A percentile compares a stretch with the other conserved stretches of the same genome.
These are phyloP conservation scores for Hypomecis atomaria DNA, from an alignment of 2,888 invertebrate genomes.

Conservation along the genomic window DNA sequence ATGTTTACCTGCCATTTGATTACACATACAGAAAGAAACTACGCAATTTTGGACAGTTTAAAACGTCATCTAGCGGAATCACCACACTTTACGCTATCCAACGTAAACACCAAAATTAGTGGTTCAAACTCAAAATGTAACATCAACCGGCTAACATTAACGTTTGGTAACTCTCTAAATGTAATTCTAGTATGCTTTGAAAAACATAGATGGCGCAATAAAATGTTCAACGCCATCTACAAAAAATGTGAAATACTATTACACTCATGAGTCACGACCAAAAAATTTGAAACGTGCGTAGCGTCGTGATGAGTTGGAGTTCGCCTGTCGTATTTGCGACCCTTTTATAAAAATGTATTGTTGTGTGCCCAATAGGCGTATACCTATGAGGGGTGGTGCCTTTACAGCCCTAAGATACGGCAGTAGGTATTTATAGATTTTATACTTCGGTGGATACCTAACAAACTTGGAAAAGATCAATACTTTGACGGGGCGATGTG, in stretches of 20 bases:
- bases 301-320: neutral
- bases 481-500: slow-evolving; percentile 10
- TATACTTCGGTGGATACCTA: slow-evolving; percentile 26
- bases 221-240: slow-evolving; percentile 57
- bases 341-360: slow-evolving; percentile 32
- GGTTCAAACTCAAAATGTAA: no score
- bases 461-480: slow-evolving; percentile 25
- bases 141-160: neutral
- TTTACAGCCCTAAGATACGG: slow-evolving; percentile 50
- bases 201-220: slow-evolving; percentile 51
- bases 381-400: slow-evolving; percentile 66
- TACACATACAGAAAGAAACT: no score
- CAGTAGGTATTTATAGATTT: slow-evolving; percentile 51
- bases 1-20: no score
- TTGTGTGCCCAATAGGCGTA: slow-evolving; percentile 57
- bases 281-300: slow-evolving; percentile 16
- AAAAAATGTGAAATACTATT: slow-evolving; percentile 28
- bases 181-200: slow-evolving; percentile 17
- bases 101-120: no score
- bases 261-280: neutral
- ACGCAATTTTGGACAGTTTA: no score
- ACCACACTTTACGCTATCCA: no score
- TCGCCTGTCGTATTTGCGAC: neutral
- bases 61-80: no score
- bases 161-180: neutral